Evolutionary conservation across 2,113 vertebrate species (phyloP).

Genomic region (Baryphthengus martii): DNA sequence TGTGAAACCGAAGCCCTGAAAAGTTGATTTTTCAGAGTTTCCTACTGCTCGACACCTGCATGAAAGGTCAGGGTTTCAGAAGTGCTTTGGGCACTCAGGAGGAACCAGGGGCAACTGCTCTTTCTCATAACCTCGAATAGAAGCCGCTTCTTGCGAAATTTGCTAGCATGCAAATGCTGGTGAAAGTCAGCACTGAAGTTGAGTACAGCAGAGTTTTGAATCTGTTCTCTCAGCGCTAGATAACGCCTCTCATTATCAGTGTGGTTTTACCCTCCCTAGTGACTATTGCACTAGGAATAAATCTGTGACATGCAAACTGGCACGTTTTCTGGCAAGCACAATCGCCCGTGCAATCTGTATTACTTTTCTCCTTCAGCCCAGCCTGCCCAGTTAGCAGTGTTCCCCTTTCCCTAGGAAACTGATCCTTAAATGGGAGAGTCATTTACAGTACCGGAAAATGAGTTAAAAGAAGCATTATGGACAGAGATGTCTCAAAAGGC

Average conservation of each 20-base stretch:
- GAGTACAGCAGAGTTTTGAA: background rate
- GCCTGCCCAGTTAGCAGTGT: background rate
- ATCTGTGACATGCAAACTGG: background rate
- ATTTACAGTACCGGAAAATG: background rate
- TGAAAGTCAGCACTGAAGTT: background rate
- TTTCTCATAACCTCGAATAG: background rate
- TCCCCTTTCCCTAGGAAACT: background rate
- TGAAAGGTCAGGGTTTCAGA: background rate
- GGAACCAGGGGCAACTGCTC: background rate
- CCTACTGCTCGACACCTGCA: background rate
- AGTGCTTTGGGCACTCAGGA: rapidly evolving
- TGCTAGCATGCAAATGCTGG: background rate
- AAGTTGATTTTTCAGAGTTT: background rate
- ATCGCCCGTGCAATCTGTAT: background rate
- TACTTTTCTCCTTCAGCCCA: background rate
- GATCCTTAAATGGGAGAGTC: background rate
- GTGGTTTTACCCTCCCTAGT: slow-evolving; percentile 6
- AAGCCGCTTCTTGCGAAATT: background rate
- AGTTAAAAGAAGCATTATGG: background rate
- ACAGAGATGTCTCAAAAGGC: background rate
- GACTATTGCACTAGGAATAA: background rate
- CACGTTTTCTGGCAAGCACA: background rate
- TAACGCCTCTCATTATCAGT: background rate
- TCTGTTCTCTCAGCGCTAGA: background rate
- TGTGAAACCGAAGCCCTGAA: background rate